Evolutionary conservation across 2,113 vertebrate genomes (phyloP), one percentile per base, ranked within the genome.

Genomic region (Drymodes brunneopygia): DNA sequence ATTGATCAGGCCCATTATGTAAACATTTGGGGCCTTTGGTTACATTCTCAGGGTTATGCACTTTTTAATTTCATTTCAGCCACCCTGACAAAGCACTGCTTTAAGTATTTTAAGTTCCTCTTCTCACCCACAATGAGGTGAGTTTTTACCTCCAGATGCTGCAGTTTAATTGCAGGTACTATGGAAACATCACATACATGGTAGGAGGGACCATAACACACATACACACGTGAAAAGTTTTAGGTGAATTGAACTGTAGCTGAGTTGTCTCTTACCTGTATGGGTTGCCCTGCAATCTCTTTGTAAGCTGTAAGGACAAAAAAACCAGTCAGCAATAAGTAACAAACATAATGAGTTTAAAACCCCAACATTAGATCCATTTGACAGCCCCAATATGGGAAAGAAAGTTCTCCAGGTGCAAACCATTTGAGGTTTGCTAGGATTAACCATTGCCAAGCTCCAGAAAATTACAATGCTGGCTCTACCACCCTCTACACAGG

Each of bases 281-380:
- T 12, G 99, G 99, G 86, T 99, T 99, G 65, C 99, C 99, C 92
- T 99, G 99, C 78, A 99, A 97, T 87, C 99, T 98, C 90, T 98
- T 99, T 2, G 99, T 99, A 84, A 99, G 96, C 99, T 99, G 54
- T 50, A 89, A 90, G 24, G 71, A 60, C 92, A 94, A 69, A 80
- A 83, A 56, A 67, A 53, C 4, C 9, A 74, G 48, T 44, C 22
- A 95, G 33, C 80, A 80, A 21, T 67, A 69, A 83, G 27, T 28
- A 94, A 70, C 4, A 82, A 60, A 61, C 15, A 25, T 4, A 27
- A 18, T 18, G 15, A 83, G 17, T 66, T 90, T n/a, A 31, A 75
- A 83, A 69, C 11, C 4, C 3, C 50, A 31, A 36, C 4, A 18
- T 5, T 20, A 81, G 28, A 72, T 36, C 45, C 40, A 51, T 16